These are phyloP conservation scores for Cynopterus brachyotis DNA, from an alignment of 2,113 vertebrate species.

Conservation along the genomic window DNA sequence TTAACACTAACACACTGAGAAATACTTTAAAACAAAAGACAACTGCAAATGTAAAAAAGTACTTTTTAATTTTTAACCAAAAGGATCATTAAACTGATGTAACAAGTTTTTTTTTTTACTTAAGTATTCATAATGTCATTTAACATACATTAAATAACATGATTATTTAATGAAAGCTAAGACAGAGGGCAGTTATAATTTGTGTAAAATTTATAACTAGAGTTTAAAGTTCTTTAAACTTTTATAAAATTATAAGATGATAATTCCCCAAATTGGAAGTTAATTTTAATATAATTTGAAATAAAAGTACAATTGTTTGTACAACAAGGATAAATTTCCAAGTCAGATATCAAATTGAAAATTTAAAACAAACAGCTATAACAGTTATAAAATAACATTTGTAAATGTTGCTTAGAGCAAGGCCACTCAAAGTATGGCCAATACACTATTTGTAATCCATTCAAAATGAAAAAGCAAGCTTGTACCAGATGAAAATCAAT, in stretches of 20 bases:
- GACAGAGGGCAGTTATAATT: conserved; percentile 1
- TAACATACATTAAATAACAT: neutral
- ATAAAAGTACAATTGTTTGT: conserved; percentile 66
- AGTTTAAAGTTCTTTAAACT: conserved; percentile 54
- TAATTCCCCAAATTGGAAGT: conserved; percentile 49
- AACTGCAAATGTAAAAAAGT: conserved; percentile 33
- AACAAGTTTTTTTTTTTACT: neutral
- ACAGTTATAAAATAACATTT: conserved; percentile 69
- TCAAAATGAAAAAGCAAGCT: neutral
- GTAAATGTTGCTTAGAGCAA: conserved; percentile 41
- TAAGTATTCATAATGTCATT: neutral
- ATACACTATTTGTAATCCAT: neutral
- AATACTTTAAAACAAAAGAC: conserved; percentile 40
- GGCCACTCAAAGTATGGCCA: conserved; percentile 29
- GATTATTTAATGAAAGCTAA: conserved; percentile 36
- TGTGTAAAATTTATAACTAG: conserved; percentile 40
- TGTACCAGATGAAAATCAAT: neutral
- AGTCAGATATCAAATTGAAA: conserved; percentile 54
- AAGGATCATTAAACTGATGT: conserved; percentile 50
- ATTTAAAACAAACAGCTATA: conserved; percentile 73
- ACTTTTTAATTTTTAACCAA: conserved; percentile 60
- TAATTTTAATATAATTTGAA: conserved; percentile 55
- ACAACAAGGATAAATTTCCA: conserved; percentile 57
- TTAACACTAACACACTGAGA: conserved; percentile 12
- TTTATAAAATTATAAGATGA: conserved; percentile 70